Percentiles rank a stretch among this genome's conserved stretches.
Conservation (phyloP, 2,888 invertebrate species). For the Neoascia interrupta region DNA sequence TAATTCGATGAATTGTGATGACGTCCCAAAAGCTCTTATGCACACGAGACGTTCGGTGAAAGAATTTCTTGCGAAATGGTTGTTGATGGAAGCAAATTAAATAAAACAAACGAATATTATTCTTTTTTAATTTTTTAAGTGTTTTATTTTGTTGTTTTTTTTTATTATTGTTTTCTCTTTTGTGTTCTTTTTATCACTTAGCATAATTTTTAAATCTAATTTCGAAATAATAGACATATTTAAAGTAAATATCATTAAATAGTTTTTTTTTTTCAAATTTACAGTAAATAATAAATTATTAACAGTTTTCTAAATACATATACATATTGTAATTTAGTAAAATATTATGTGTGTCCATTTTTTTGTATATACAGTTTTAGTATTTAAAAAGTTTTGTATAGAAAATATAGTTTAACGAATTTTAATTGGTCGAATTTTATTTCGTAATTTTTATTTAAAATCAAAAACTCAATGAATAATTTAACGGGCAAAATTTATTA, state of each 20-base stretch:
- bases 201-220: constrained; percentile 49
- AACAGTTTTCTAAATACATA: constrained; percentile 36
- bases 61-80: constrained; percentile 16
- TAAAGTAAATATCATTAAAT: constrained; percentile 29
- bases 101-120: constrained; percentile 54
- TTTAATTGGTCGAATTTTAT: too few species aligned
- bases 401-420: too few species aligned
- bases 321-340: constrained; percentile 15
- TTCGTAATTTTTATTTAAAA: too few species aligned
- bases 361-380: constrained; percentile 37
- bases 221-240: constrained; percentile 57
- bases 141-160: constrained; percentile 42
- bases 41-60: not conserved
- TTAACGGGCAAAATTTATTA: too few species aligned
- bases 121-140: constrained; percentile 26
- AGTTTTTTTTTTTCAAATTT: constrained; percentile 31
- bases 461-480: too few species aligned
- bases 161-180: constrained; percentile 33
- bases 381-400: too few species aligned
- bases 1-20: not conserved
- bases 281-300: constrained; percentile 52
- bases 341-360: too few species aligned
- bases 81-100: constrained; percentile 64
- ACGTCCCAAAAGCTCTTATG: constrained; percentile 3
- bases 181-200: constrained; percentile 62